phyloP scores from a whole-genome alignment of 2,113 vertebrate genomes.

The Polyodon spathula region DNA sequence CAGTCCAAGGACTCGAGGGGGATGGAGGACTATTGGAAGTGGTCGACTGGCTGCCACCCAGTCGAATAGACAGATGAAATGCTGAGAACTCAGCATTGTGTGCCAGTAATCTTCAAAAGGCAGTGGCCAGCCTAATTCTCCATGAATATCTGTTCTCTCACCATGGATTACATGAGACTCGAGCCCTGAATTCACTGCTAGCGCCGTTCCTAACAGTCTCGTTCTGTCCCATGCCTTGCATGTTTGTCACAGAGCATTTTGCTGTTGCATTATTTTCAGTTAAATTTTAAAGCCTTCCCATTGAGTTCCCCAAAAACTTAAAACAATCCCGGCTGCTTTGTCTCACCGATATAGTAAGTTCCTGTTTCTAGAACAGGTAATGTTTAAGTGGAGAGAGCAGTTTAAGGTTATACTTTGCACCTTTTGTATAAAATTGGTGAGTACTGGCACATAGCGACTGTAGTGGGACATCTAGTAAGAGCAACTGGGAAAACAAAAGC shows the following conservation, averaged over 20 bases:
- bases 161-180: slow-evolving; percentile 65
- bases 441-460: slow-evolving; percentile 92
- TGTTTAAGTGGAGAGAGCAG: slow-evolving; percentile 91
- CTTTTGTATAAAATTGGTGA: slow-evolving; percentile 84
- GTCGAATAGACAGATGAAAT: slow-evolving; percentile 98
- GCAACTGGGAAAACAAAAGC: slow-evolving; percentile 55
- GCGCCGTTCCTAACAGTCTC: slow-evolving; percentile 66
- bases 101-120: slow-evolving; percentile 99
- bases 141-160: slow-evolving; percentile 83
- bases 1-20: slow-evolving; percentile 97
- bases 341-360: slow-evolving; percentile 34
- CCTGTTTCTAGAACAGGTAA: slow-evolving; percentile 52
- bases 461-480: slow-evolving; percentile 69
- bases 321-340: too few relatives aligned
- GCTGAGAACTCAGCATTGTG: slow-evolving; percentile 77
- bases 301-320: too few relatives aligned
- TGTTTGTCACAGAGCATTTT: slow-evolving; percentile 77
- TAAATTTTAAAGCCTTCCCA: too few relatives aligned
- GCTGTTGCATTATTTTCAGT: too few relatives aligned
- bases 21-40: slow-evolving; percentile 97
- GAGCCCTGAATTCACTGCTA: slow-evolving; percentile 62
- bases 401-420: slow-evolving; percentile 66
- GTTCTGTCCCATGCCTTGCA: slow-evolving; percentile 80
- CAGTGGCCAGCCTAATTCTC: slow-evolving; percentile 77
- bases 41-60: slow-evolving; percentile 98